Conservation (phyloP, 2,797 vertebrate species). For the Nyctalus aviator region DNA sequence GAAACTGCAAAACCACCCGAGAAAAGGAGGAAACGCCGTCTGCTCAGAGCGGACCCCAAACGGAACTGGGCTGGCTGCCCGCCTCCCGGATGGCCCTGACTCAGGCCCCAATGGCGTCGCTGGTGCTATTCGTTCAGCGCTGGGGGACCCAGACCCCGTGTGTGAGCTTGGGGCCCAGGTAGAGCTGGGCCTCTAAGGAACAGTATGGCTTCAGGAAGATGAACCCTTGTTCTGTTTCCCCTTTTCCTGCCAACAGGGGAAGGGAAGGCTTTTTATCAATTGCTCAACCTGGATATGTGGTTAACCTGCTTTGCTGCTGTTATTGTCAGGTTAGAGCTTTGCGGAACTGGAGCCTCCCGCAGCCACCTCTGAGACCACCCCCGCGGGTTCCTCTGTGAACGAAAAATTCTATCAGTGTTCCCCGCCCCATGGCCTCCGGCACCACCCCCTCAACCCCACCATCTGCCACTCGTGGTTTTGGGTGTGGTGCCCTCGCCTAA, state of each 20-base stretch:
- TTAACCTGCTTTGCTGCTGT: not conserved
- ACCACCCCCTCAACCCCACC: not conserved
- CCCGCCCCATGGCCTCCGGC: not conserved
- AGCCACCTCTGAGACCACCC: not conserved
- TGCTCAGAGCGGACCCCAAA: not conserved
- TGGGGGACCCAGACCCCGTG: not conserved
- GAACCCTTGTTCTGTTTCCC: not conserved
- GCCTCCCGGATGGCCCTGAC: not conserved
- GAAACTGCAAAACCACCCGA: not conserved
- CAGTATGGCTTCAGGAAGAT: not conserved
- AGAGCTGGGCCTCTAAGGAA: not conserved
- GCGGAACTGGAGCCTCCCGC: not conserved
- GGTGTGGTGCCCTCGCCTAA: not conserved
- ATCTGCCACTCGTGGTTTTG: not conserved
- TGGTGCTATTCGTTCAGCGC: accelerated
- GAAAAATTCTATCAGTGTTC: not conserved
- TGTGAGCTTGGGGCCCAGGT: not conserved
- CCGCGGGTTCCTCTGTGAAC: not conserved
- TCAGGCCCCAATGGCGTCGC: not conserved
- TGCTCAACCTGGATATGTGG: not conserved
- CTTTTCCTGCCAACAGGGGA: constrained; percentile 34
- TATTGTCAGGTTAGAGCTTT: not conserved
- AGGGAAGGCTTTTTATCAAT: not conserved
- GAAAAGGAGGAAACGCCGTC: not conserved
- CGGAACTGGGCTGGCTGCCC: not conserved